phyloP scores from a whole-genome alignment of 2,888 invertebrate genomes.

The Conomelus anceps region DNA sequence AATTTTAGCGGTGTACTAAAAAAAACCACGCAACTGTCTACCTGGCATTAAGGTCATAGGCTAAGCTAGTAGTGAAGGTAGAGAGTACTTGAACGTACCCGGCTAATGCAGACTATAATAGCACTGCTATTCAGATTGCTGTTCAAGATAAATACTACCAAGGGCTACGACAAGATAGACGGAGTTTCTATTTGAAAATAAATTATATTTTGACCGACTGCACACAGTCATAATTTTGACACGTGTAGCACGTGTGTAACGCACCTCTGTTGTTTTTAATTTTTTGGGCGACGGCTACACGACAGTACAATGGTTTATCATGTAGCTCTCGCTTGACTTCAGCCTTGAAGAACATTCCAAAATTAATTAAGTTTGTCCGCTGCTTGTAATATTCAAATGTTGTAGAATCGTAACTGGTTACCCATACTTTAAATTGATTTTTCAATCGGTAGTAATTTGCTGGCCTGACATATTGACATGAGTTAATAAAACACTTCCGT shows the following conservation, averaged over 20 bases:
- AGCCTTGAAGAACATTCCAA: not conserved
- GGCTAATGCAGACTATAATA: not conserved
- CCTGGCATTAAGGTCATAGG: not conserved
- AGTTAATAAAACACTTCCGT: no score
- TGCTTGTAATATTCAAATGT: not conserved
- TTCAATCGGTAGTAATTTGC: no score
- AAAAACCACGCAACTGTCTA: not conserved
- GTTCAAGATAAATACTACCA: not conserved
- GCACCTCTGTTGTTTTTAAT: not conserved
- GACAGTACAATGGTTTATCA: not conserved
- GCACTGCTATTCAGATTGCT: not conserved
- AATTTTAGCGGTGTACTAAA: not conserved
- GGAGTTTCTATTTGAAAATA: no score
- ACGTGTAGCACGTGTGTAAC: not conserved
- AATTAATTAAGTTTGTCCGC: not conserved
- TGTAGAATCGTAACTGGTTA: not conserved
- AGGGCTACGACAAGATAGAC: not conserved
- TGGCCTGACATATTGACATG: no score
- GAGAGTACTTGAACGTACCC: not conserved
- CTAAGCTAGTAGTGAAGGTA: not conserved
- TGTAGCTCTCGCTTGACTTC: not conserved
- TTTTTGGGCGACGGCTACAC: not conserved
- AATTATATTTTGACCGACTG: not conserved
- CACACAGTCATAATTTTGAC: not conserved
- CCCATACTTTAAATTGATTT: not conserved